Evolutionary conservation across 2,113 vertebrate species (phyloP).

Genomic region (Alligator mississippiensis): DNA sequence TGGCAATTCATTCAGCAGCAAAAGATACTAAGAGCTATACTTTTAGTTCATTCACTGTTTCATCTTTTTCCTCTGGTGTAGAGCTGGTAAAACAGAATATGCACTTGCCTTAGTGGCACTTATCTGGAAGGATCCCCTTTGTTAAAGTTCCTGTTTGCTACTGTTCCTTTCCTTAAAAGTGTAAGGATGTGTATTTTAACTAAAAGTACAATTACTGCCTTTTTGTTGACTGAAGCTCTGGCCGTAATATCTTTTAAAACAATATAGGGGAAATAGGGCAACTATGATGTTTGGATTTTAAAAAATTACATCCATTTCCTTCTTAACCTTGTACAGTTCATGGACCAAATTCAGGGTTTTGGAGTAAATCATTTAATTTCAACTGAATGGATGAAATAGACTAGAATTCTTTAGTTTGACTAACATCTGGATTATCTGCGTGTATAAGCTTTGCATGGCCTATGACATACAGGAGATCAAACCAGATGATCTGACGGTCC

Average conservation of each 20-base stretch:
- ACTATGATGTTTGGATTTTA: background rate
- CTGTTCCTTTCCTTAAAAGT: constrained; percentile 9
- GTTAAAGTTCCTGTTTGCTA: background rate
- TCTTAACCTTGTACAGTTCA: background rate
- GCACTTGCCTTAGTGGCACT: background rate
- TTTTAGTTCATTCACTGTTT: constrained; percentile 13
- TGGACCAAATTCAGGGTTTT: background rate
- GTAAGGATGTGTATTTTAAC: background rate
- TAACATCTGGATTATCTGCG: background rate
- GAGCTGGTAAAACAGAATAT: constrained; percentile 2
- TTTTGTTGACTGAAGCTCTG: background rate
- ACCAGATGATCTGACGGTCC: background rate
- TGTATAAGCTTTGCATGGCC: constrained; percentile 1
- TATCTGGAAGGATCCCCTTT: background rate
- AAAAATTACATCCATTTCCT: background rate
- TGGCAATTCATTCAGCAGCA: constrained; percentile 46
- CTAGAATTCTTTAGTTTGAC: background rate
- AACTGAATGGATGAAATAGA: background rate
- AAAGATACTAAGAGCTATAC: background rate
- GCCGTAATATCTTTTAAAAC: background rate
- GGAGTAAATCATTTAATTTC: background rate
- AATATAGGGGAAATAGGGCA: background rate
- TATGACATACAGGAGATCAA: background rate
- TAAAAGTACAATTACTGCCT: background rate
- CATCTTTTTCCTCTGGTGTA: background rate